Base-by-base conservation (phyloP, 2,113 vertebrate genomes). In the Apus apus region DNA sequence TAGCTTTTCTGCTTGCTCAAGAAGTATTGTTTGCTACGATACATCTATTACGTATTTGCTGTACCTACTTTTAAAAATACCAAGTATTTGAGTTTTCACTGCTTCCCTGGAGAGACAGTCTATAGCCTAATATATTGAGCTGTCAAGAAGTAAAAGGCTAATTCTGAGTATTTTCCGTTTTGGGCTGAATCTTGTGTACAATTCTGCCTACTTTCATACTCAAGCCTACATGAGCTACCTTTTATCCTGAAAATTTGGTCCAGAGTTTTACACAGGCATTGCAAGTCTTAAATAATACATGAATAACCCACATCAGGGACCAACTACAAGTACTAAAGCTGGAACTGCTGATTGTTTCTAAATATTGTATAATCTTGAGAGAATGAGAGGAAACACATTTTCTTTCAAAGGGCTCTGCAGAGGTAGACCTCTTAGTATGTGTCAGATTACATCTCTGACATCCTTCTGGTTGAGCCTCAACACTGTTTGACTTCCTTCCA, bases 351-450 rank as follows among this genome's bases (percentile, higher is more conserved):
- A 81, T 66, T 91, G 54, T 83, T 94, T 94, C 89, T 93, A 95
- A 93, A 95, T 85, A 71, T 54, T 93, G 89, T 83, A 91, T 85
- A 94, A 93, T 88, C 85, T 93, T 90, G 54, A 95, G 87, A 95
- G 87, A 96, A 96, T 85, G 87, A 94, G 71, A 95, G 94, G 95
- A 97, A 97, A 97, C 91, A 96, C 93, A 93, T 96, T 97, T 96
- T 93, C 81, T 87, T 94, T 95, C 85, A 95, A 94, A 96, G 91
- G 58, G 46, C 20, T 90, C 71, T 87, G 56, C 72, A 72, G 72
- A 89, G 53, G 68, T 50, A 87, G 9, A 84, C n/a, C 46, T 93
- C 74, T 93, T 82, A 65, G 23, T 25, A 61, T 70, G 85, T 76
- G 62, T 94, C 78, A 96, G 94, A 96, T 96, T 96, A 91, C 71